Evolutionary conservation across 2,888 invertebrate species (phyloP), one percentile per base, ranked within the genome.

Genomic region (Temnothorax ravouxi): DNA sequence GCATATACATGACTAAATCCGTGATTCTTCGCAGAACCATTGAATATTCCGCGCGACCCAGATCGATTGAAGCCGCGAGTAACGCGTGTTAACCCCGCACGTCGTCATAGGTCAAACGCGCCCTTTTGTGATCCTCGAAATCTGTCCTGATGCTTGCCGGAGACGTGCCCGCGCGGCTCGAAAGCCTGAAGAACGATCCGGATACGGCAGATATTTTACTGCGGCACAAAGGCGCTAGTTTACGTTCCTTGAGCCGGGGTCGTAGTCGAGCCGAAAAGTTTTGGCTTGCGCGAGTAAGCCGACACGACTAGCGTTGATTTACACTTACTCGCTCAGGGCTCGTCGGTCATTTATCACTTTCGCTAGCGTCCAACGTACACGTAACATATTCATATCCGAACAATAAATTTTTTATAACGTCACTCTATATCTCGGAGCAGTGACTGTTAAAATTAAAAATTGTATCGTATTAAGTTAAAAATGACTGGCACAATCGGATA

Each of bases 121-220:
- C 56, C 71, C 80, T 84, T 80, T 84, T 83, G 82, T 81, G 44
- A 67, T 74, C 80, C 77, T 44, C 82, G 83, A 89, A 76, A 89
- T 84, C 77, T 83, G 81, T 82, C 80, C 75, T 77, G n/a, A n/a
- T n/a, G 34, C 21, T 69, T 64, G 52, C 56, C 25, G 44, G 50
- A 34, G 71, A 62, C 50, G 66, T 29, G 61, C 50, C 50, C 75
- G 67, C 75, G 67, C 59, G 41, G 50, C 56, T 71, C 79, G 44
- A 67, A 67, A 67, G 69, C 41, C 69, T n/a, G 18, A n/a, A 41
- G 29, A 41, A 41, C 41, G 54, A 69, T 77, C 54, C 69, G 77
- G 77, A 77, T 77, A 67, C 77, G 77, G 54, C 41, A 54, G 69
- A 77, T 69, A 77, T 77, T 77, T 77, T 77, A 77, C 41, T 69